Evolutionary conservation across 2,113 vertebrate species (phyloP), one percentile per base, ranked within the genome.

Genomic region (Mustela nigripes): DNA sequence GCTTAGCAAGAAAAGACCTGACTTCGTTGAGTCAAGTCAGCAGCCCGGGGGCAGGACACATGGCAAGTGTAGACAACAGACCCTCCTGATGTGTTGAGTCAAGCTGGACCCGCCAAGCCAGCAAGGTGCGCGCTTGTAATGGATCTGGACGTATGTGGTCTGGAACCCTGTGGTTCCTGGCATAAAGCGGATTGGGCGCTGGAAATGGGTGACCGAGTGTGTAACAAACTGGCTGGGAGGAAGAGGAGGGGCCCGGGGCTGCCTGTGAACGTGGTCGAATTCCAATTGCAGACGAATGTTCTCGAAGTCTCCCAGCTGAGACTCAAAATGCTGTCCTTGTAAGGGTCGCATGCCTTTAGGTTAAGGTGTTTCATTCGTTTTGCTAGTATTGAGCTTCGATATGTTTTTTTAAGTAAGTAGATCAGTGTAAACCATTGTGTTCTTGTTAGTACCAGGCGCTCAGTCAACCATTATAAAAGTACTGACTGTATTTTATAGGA

Each of bases 31-130:
- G 58, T 90, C 92, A 96, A 69, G 31, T 76, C 71, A 82, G 87
- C 78, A 81, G 86, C 96, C 97, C 26, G 36, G 69, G 86, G 96
- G 89, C 39, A 85, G 97, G 95, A 76, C 62, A 94, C 87, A 78
- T 96, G 67, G 95, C 62, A 90, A 92, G 63, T 56, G 58, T 36
- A 94, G 79, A 92, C 97, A 96, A 53, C 56, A 83, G 86, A 53
- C 74, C 56, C 73, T 65, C 60, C 19, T 92, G 86, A 83, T 92
- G 89, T 26, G 60, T 92, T 96, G 95, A 96, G 79, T 92, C 96
- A 95, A 63, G 22, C 73, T 89, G 74, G 63, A 79, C 94, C 90
- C 82, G 96, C 89, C 81, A 87, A 83, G 36, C 82, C 95, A 89
- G 65, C 36, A 86, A 91, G 89, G 74, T 79, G 31, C 62, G 48